Conservation (phyloP, 2,797 vertebrate genomes). For the Dicrostonyx torquatus region DNA sequence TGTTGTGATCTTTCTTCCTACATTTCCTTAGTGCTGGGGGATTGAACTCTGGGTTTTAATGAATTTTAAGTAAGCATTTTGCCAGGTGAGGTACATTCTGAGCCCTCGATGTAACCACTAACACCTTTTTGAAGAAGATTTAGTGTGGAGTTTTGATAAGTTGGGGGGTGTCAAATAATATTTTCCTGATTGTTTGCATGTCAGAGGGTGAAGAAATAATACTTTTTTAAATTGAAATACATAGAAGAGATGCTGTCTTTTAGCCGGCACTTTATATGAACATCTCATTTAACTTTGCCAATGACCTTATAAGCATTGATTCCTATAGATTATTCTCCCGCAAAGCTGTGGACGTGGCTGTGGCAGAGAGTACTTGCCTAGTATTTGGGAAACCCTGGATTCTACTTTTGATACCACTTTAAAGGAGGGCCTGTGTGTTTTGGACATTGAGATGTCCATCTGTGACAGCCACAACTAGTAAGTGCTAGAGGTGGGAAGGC, state of each 20-base stretch:
- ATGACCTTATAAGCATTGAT: background rate
- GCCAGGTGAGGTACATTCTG: background rate
- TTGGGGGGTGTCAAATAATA: background rate
- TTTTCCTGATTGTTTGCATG: background rate
- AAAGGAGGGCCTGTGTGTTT: background rate
- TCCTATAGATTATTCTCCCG: background rate
- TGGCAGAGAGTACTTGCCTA: background rate
- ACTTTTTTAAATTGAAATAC: conserved; percentile 18
- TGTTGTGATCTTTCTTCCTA: background rate
- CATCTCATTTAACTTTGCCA: conserved; percentile 32
- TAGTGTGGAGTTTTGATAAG: background rate
- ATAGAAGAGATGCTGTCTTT: background rate
- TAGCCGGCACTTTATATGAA: background rate
- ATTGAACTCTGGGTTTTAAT: background rate
- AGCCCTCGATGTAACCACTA: background rate
- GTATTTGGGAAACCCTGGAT: background rate
- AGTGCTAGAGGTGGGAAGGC: background rate
- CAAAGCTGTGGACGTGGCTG: background rate
- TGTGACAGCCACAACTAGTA: background rate
- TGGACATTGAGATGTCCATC: background rate
- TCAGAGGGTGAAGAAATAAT: conserved; percentile 12
- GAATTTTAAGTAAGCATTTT: background rate
- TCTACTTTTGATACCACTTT: background rate
- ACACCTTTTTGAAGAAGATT: conserved; percentile 24
- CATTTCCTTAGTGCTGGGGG: background rate